Percentiles rank a stretch among this genome's conserved stretches.
Conservation (phyloP, 2,797 vertebrate genomes). For the Carduelis carduelis region DNA sequence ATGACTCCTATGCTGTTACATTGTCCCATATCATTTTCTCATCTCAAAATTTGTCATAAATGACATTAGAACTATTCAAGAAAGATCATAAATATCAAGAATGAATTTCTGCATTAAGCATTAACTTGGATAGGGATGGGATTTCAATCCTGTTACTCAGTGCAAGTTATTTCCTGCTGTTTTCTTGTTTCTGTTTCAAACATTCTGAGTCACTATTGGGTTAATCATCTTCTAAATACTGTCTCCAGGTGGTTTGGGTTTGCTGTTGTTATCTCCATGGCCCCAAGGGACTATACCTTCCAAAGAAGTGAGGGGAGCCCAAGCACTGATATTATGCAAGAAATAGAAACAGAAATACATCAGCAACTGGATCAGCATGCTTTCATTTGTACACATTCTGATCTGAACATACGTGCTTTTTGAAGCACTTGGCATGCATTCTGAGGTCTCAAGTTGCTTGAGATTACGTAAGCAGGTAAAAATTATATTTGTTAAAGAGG, state of each 20-base stretch:
- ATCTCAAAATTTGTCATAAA: conserved; percentile 46
- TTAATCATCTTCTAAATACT: conserved; percentile 51
- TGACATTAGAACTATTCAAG: conserved; percentile 22
- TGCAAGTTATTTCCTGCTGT: conserved; percentile 43
- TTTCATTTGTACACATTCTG: conserved; percentile 2
- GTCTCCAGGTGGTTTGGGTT: conserved; percentile 56
- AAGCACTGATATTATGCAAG: conserved; percentile 16
- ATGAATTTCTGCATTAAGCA: conserved; percentile 18
- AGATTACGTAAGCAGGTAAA: background rate
- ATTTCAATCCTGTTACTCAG: background rate
- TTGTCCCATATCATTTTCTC: conserved; percentile 7
- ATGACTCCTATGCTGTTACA: background rate
- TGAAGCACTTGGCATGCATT: background rate
- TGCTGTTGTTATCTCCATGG: conserved; percentile 56
- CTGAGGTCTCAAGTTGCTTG: background rate
- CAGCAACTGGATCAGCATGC: background rate
- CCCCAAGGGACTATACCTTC: conserved; percentile 31
- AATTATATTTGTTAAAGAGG: background rate
- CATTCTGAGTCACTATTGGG: conserved; percentile 46
- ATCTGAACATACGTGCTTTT: background rate
- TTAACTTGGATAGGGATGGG: background rate
- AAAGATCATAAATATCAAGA: conserved; percentile 45
- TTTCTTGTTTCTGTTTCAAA: conserved; percentile 53
- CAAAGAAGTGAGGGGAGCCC: background rate
- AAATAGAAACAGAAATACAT: conserved; percentile 9